Conservation (phyloP, 1,140 invertebrate genomes). For the Archivesica marissinica region DNA sequence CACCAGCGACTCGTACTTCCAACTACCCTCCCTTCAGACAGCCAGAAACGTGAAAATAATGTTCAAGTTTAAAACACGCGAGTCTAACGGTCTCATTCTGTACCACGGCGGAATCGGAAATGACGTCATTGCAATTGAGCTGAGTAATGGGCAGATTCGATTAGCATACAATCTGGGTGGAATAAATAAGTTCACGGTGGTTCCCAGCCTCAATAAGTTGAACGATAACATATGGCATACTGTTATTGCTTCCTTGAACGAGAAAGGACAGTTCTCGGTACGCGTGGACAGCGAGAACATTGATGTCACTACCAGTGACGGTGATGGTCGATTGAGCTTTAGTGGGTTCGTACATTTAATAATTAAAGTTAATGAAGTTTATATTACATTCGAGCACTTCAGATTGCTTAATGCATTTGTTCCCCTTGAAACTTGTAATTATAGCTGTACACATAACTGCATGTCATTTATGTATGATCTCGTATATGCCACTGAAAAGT, state of each 20-base stretch:
- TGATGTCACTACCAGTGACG: constrained; percentile 81
- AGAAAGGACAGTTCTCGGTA: constrained; percentile 84
- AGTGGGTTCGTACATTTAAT: constrained; percentile 64
- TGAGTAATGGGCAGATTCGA: constrained; percentile 89
- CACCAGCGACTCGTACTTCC: constrained; percentile 65
- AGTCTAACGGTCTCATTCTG: constrained; percentile 92
- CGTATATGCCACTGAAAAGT: too few relatives aligned
- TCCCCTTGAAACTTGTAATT: too few relatives aligned
- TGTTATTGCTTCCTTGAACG: constrained; percentile 93
- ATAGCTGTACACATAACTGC: too few relatives aligned
- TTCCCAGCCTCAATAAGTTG: constrained; percentile 86
- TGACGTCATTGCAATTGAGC: constrained; percentile 96
- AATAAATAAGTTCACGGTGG: constrained; percentile 86
- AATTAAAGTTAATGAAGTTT: too few relatives aligned
- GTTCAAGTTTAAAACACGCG: constrained; percentile 84
- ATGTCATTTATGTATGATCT: too few relatives aligned
- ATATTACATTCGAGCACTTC: too few relatives aligned
- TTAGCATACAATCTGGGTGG: constrained; percentile 95
- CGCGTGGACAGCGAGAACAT: constrained; percentile 62
- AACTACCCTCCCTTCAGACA: constrained; percentile 67
- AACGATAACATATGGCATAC: constrained; percentile 98
- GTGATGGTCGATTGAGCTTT: constrained; percentile 76
- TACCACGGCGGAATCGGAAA: constrained; percentile 97
- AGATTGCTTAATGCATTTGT: too few relatives aligned
- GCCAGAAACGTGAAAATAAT: constrained; percentile 68